A percentile compares a stretch with the other conserved stretches of the same genome.
These are phyloP conservation scores for Melanerpes formicivorus DNA, from an alignment of 2,113 vertebrate species.

Conservation along the genomic window DNA sequence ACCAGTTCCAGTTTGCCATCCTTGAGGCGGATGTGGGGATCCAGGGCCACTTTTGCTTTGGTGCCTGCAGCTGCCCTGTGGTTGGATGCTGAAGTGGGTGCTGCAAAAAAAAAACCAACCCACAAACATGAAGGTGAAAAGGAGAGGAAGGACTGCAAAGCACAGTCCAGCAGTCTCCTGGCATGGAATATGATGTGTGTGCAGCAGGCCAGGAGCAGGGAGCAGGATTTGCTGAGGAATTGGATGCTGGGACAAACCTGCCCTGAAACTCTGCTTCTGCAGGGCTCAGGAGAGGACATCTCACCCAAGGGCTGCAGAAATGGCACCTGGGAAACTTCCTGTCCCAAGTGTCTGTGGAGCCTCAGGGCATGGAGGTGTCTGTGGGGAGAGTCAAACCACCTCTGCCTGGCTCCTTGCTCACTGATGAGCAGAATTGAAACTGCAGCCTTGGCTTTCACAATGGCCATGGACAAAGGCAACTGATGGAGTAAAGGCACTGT, in stretches of 20 bases:
- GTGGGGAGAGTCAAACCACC: background rate
- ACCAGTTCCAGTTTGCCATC: slow-evolving; percentile 90
- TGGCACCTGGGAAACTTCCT: background rate
- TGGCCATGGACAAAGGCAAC: background rate
- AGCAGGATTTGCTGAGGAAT: background rate
- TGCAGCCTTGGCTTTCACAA: background rate
- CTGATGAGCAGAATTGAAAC: background rate
- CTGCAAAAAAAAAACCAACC: slow-evolving; percentile 49
- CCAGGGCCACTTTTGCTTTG: slow-evolving; percentile 87
- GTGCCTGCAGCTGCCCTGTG: slow-evolving; percentile 55
- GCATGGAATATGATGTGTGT: background rate
- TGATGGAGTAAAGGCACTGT: fast-evolving
- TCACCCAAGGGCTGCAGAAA: background rate
- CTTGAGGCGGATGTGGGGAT: slow-evolving; percentile 88
- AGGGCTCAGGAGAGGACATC: background rate
- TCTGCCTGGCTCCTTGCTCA: background rate
- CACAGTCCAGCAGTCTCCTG: background rate
- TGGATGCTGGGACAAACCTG: background rate
- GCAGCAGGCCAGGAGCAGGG: background rate
- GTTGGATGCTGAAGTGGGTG: slow-evolving; percentile 69
- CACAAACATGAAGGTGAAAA: background rate
- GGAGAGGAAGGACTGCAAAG: background rate
- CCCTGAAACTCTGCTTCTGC: background rate
- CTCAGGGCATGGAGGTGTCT: background rate
- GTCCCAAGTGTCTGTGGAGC: background rate